phyloP scores from a whole-genome alignment of 2,888 invertebrate species.

The Chrysopilus asiliformis region DNA sequence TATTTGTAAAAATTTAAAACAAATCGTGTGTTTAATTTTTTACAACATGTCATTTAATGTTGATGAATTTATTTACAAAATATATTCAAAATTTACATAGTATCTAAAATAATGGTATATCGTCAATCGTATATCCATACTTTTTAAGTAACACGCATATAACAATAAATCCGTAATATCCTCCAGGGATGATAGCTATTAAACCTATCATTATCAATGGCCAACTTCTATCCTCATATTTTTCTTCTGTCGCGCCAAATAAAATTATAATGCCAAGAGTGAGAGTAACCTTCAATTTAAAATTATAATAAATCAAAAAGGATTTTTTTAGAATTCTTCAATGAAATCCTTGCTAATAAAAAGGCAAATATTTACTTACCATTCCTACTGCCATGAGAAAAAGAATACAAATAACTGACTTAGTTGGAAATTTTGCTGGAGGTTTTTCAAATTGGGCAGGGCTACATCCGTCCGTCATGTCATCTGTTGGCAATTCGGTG shows the following conservation, averaged over 20 bases:
- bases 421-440: conserved; percentile 65
- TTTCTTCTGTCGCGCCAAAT: conserved; percentile 43
- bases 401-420: conserved; percentile 61
- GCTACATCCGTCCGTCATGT: conserved; percentile 47
- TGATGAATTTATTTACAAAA: too few species aligned
- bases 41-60: too few species aligned
- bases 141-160: conserved; percentile 72
- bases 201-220: conserved; percentile 72
- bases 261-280: too few species aligned
- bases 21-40: too few species aligned
- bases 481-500: too few species aligned
- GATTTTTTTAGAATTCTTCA: too few species aligned
- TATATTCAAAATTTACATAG: too few species aligned
- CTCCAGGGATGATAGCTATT: conserved; percentile 82
- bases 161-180: conserved; percentile 76
- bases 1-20: too few species aligned
- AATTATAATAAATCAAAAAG: too few species aligned
- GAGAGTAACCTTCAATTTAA: too few species aligned
- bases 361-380: conserved; percentile 3
- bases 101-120: conserved; percentile 63
- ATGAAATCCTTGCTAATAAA: too few species aligned
- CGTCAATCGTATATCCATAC: conserved; percentile 73
- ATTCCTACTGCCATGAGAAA: conserved; percentile 64
- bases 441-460: conserved; percentile 55
- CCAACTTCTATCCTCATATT: conserved; percentile 78